Evolutionary conservation across 2,113 vertebrate species (phyloP).

Genomic region (Phocoena sinus): DNA sequence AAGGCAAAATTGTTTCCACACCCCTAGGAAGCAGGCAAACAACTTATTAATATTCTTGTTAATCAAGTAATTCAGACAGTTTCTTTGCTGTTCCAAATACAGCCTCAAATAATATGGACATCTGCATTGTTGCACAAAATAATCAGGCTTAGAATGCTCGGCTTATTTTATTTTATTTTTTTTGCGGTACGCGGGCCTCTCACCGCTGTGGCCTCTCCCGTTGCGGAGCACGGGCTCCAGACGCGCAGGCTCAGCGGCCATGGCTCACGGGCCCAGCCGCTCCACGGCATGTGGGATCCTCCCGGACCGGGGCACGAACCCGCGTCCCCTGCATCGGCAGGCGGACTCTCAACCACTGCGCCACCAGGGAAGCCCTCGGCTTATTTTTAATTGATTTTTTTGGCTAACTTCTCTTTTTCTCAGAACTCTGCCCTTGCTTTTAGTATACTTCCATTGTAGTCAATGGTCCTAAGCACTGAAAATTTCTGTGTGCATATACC

Average conservation of each 20-base stretch:
- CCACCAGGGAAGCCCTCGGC: too few species aligned
- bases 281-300: too few species aligned
- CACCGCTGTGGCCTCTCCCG: too few species aligned
- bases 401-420: not conserved
- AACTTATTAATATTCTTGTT: not conserved
- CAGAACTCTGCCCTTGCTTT: not conserved
- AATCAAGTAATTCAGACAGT: not conserved
- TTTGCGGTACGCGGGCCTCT: too few species aligned
- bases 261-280: too few species aligned
- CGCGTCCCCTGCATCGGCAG: too few species aligned
- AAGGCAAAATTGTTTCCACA: not conserved
- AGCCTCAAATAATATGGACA: not conserved
- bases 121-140: not conserved
- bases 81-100: not conserved
- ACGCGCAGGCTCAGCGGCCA: too few species aligned
- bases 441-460: not conserved
- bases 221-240: too few species aligned
- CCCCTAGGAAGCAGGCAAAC: not conserved
- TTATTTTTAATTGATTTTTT: not conserved
- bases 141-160: not conserved
- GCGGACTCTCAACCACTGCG: too few species aligned
- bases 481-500: not conserved
- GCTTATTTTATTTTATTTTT: not conserved
- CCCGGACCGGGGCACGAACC: too few species aligned
- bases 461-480: not conserved